Percentiles rank a stretch among this genome's conserved stretches.
Evolutionary conservation across 2,888 invertebrate genomes (phyloP).

Genomic region (Lasioglossum villosulum): DNA sequence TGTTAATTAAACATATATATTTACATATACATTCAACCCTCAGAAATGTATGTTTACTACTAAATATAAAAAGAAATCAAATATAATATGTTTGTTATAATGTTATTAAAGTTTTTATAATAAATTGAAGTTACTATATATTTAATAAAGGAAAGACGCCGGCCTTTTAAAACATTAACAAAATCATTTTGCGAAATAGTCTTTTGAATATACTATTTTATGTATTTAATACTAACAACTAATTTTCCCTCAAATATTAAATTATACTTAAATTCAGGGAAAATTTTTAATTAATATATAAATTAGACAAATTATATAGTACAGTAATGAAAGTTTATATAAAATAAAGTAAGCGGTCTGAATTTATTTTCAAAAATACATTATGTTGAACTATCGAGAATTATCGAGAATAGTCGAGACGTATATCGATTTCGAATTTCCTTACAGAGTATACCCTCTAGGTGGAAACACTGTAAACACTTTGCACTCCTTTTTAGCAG

Average conservation of each 20-base stretch:
- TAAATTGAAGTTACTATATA: constrained; percentile 53
- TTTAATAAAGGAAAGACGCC: constrained; percentile 8
- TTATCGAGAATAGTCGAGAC: constrained; percentile 29
- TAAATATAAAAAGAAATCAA: constrained; percentile 42
- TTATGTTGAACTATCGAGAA: not conserved
- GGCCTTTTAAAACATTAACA: not conserved
- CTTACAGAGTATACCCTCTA: constrained; percentile 37
- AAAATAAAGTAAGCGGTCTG: too few relatives aligned
- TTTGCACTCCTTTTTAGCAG: constrained; percentile 75
- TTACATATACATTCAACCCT: constrained; percentile 8
- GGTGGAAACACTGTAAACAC: constrained; percentile 29
- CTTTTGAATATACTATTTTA: not conserved
- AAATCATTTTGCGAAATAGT: not conserved
- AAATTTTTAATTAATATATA: too few relatives aligned
- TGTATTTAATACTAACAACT: not conserved
- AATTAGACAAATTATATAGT: too few relatives aligned
- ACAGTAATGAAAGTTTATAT: too few relatives aligned
- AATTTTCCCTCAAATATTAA: too few relatives aligned
- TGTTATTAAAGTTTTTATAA: constrained; percentile 60
- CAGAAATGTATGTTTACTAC: constrained; percentile 38
- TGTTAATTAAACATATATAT: constrained; percentile 39
- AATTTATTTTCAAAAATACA: not conserved
- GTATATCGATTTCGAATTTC: constrained; percentile 38
- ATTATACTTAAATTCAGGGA: too few relatives aligned
- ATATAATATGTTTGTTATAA: constrained; percentile 59